A percentile compares a stretch with the other conserved stretches of the same genome.
These are phyloP conservation scores for Oriolus oriolus DNA, from an alignment of 2,113 vertebrate species.

Conservation along the genomic window DNA sequence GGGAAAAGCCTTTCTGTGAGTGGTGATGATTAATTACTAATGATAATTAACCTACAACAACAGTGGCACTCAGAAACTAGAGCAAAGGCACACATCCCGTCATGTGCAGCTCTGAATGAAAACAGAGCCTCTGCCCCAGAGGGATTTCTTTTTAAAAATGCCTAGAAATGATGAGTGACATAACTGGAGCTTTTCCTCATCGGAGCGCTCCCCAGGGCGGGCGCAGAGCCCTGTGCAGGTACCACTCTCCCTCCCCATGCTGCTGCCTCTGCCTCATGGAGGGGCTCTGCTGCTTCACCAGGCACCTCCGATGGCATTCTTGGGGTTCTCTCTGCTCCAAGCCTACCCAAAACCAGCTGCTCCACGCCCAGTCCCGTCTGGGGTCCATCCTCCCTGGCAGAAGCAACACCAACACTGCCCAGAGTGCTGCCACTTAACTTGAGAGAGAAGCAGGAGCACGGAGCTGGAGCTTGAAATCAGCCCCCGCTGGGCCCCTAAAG, in stretches of 20 bases:
- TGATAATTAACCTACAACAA: conserved; percentile 7
- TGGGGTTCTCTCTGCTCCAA: background rate
- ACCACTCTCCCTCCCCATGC: background rate
- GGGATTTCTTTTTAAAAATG: background rate
- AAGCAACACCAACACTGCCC: rapidly evolving
- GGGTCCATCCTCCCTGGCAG: background rate
- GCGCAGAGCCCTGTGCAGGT: background rate
- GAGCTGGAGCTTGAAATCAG: background rate
- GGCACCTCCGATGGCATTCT: background rate
- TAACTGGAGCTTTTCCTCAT: background rate
- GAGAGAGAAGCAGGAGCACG: rapidly evolving
- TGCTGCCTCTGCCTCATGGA: background rate
- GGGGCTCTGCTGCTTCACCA: background rate
- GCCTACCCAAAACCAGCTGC: background rate
- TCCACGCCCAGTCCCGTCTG: background rate
- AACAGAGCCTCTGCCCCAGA: background rate
- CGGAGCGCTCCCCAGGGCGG: rapidly evolving
- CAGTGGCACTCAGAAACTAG: background rate
- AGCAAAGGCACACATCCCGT: background rate
- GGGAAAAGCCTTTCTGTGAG: background rate
- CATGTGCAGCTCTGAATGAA: background rate
- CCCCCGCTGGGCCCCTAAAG: background rate
- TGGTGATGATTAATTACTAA: background rate
- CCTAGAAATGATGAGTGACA: background rate
- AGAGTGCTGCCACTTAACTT: background rate